Base-by-base conservation (phyloP, 2,888 invertebrate species). In the Anodontia alba region DNA sequence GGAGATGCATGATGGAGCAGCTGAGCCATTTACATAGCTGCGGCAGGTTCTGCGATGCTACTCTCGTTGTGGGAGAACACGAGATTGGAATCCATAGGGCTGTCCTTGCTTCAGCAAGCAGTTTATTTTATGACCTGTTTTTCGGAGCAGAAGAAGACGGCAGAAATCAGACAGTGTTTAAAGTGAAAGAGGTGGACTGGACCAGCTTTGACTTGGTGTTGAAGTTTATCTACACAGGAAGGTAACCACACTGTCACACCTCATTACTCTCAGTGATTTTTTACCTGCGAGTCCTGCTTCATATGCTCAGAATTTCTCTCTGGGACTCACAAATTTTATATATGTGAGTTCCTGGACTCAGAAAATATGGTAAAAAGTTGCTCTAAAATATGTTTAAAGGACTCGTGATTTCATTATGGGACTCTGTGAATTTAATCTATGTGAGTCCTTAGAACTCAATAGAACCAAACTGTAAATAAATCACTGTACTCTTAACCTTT, bases 1-100 rank as follows among this genome's bases (percentile, higher is more conserved):
- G 33, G 17, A 31, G 29, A 20, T 17, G 33, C 29, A 62, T 62
- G 62, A 31, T 62, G 31, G 42, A 26, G 8, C 80, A 82, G 76
- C 96, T 97, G 88, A 97, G 97, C 95, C 96, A 96, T 95, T 96
- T 97, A 96, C 96, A 97, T 91, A 97, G 97, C 95, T 97, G 97
- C 94, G 96, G 96, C 78, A 97, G 97, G 94, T 97, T 98, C 95
- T 98, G 97, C 95, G 98, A 98, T 95, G 97, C 97, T 90, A 96
- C 97, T 92, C 95, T 98, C 91, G 96, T 97, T 94, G 97, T 97
- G 1, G 96, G 96, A 68, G 96, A 96, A 89, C 95, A 95, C 49
- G 97, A 97, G 94, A 95, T 97, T 71, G 96, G 96, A 85, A 97
- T 96, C 20, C 98, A 98, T 94, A 96, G 97, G 89, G 97, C 97